These are phyloP conservation scores for Dione juno DNA, from an alignment of 2,888 invertebrate genomes.

Conservation along the genomic window DNA sequence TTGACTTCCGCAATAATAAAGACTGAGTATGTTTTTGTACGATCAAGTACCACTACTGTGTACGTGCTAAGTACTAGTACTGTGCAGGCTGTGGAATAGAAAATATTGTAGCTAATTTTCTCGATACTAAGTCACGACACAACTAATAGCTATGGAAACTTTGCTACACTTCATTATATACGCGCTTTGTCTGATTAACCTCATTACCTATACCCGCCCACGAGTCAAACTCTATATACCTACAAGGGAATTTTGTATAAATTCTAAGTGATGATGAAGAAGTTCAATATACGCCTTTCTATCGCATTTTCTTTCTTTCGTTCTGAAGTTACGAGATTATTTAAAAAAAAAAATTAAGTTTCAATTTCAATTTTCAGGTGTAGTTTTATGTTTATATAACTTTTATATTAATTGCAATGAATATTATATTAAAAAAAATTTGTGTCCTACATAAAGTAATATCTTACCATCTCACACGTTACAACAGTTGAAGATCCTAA, in stretches of 20 bases:
- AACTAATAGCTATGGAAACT: conserved; percentile 33
- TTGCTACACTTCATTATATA: conserved; percentile 18
- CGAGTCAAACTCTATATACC: not conserved
- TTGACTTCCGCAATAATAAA: too few relatives aligned
- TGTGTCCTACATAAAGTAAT: not conserved
- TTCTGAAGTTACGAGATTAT: too few relatives aligned
- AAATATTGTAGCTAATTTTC: conserved; percentile 23
- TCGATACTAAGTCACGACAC: conserved; percentile 19
- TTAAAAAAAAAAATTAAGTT: too few relatives aligned
- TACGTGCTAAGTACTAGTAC: too few relatives aligned
- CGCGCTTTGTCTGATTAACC: conserved; percentile 15
- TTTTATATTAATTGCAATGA: too few relatives aligned
- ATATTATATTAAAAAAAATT: too few relatives aligned
- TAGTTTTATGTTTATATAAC: too few relatives aligned
- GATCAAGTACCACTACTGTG: not conserved
- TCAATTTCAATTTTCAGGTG: too few relatives aligned
- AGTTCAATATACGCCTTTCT: too few relatives aligned
- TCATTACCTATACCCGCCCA: not conserved
- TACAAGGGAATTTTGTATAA: not conserved
- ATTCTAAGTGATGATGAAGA: not conserved
- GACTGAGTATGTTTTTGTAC: too few relatives aligned
- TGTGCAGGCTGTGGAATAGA: not conserved
- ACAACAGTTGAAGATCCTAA: conserved; percentile 69
- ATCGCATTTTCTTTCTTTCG: too few relatives aligned
- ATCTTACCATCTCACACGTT: conserved; percentile 72